Evolutionary conservation across 2,888 invertebrate genomes (phyloP).

Genomic region (Carcina quercana): DNA sequence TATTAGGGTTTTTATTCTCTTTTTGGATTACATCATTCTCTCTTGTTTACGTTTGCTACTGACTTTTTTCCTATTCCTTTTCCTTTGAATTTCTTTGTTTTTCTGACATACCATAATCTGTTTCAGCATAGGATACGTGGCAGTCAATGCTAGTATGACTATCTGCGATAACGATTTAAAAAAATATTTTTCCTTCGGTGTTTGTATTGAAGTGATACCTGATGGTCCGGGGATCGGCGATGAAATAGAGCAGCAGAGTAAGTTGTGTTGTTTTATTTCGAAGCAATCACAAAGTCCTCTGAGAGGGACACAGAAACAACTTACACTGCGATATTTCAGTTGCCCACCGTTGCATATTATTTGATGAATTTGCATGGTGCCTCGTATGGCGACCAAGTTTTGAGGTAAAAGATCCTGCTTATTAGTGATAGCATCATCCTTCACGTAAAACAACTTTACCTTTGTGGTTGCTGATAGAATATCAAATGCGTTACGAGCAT

Average conservation of each 20-base stretch:
- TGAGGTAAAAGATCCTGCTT: neutral
- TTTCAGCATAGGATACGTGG: neutral
- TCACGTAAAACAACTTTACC: conserved; percentile 2
- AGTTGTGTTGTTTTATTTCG: conserved; percentile 1
- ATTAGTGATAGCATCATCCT: neutral
- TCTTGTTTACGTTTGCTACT: neutral
- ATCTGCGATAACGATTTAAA: neutral
- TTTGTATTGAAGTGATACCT: neutral
- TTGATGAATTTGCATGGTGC: conserved; percentile 6
- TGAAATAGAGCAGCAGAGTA: neutral
- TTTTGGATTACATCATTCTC: neutral
- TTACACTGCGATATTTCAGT: neutral
- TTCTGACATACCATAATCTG: too few relatives aligned
- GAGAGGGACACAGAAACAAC: conserved; percentile 1
- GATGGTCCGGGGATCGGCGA: neutral
- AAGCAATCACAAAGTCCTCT: conserved; percentile 1
- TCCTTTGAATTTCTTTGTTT: neutral
- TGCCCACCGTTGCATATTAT: conserved; percentile 2
- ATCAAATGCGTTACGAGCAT: conserved; percentile 1
- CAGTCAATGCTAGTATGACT: neutral
- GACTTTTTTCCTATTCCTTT: neutral
- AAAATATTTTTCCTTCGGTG: too few relatives aligned
- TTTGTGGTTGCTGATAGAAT: conserved; percentile 1
- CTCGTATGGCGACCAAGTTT: neutral
- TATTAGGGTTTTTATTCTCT: neutral